Evolutionary conservation across 2,113 vertebrate species (phyloP).

Genomic region (Willisornis vidua): DNA sequence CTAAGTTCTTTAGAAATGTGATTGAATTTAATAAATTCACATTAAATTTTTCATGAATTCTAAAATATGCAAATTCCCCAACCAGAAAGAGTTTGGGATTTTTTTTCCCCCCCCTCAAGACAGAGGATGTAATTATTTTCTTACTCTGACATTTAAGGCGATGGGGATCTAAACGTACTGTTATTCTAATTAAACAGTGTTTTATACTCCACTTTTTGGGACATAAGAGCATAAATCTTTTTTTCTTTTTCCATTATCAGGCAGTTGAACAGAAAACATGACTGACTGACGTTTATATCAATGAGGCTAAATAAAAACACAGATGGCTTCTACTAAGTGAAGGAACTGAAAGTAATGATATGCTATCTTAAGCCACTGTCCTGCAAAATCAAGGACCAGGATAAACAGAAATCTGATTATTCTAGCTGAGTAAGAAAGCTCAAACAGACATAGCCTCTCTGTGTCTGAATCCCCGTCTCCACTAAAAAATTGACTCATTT

Average conservation of each 20-base stretch:
- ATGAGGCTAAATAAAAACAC: slow-evolving; percentile 64
- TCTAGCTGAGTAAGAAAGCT: slow-evolving; percentile 36
- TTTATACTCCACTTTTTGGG: not conserved
- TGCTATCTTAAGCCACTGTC: slow-evolving; percentile 60
- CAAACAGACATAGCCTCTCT: slow-evolving; percentile 15
- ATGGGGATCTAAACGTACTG: not conserved
- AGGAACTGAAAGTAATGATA: slow-evolving; percentile 60
- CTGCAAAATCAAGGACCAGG: slow-evolving; percentile 52
- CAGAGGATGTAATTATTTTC: not conserved
- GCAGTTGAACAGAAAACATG: not conserved
- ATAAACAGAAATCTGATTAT: slow-evolving; percentile 69
- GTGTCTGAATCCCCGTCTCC: not conserved
- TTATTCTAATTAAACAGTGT: not conserved
- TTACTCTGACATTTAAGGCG: not conserved
- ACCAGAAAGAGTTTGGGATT: not conserved
- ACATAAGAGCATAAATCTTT: not conserved
- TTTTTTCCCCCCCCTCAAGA: not conserved
- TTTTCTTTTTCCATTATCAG: not conserved
- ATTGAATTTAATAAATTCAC: not conserved
- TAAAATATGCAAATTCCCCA: not conserved
- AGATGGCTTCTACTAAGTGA: slow-evolving; percentile 61
- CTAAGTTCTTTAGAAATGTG: not conserved
- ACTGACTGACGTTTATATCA: slow-evolving; percentile 33
- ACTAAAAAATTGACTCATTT: not conserved
- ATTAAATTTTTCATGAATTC: not conserved